phyloP scores from a whole-genome alignment of 2,888 invertebrate species.

The Ornithoptera priamus region DNA sequence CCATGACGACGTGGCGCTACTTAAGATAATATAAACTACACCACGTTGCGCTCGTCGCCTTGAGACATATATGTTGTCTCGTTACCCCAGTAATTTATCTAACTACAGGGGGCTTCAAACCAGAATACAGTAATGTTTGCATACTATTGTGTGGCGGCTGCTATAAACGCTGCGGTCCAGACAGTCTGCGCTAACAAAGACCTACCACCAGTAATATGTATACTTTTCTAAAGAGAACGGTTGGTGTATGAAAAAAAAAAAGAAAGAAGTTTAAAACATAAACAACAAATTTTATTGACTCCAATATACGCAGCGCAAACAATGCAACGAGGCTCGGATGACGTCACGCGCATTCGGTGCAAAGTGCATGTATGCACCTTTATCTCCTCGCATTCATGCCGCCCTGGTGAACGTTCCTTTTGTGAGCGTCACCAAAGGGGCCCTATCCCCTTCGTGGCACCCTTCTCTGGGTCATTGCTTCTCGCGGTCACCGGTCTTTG shows the following conservation, averaged over 20 bases:
- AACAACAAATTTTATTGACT: slow-evolving; percentile 36
- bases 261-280: slow-evolving; percentile 4
- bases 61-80: too few species aligned
- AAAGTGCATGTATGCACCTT: slow-evolving; percentile 78
- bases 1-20: too few species aligned
- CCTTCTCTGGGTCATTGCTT: slow-evolving; percentile 75
- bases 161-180: too few species aligned
- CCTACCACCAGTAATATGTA: too few species aligned
- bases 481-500: slow-evolving; percentile 55
- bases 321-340: slow-evolving; percentile 67
- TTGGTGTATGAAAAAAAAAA: not conserved
- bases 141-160: too few species aligned
- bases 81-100: too few species aligned
- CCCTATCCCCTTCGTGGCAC: slow-evolving; percentile 78
- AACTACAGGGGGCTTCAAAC: too few species aligned
- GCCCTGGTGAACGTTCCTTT: slow-evolving; percentile 76
- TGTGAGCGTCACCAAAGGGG: slow-evolving; percentile 76
- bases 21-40: too few species aligned
- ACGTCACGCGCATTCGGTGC: slow-evolving; percentile 76
- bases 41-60: too few species aligned
- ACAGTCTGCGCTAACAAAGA: too few species aligned
- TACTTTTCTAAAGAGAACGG: not conserved
- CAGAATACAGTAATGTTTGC: too few species aligned
- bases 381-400: slow-evolving; percentile 70
- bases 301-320: slow-evolving; percentile 65